Conservation (phyloP, 2,113 vertebrate genomes). For the Alethe castanea region DNA sequence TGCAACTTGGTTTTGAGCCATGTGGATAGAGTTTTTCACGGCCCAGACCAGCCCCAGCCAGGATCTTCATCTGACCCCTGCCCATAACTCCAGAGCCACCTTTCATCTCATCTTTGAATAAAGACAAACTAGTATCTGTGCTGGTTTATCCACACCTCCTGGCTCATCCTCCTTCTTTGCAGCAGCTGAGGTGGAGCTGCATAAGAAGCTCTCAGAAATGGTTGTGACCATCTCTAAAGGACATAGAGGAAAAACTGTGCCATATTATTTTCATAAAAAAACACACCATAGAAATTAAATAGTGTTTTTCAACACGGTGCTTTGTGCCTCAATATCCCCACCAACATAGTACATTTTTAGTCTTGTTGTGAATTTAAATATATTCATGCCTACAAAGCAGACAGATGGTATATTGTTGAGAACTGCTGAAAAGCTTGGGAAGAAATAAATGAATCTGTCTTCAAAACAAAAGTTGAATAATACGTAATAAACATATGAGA, state of each 20-base stretch:
- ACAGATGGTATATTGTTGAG: slow-evolving; percentile 27
- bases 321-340: background rate
- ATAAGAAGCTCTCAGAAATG: background rate
- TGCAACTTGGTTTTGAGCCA: background rate
- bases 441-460: slow-evolving; percentile 28
- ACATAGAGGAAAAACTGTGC: background rate
- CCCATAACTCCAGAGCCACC: background rate
- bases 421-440: slow-evolving; percentile 22
- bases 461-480: slow-evolving; percentile 44
- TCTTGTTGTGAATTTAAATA: background rate
- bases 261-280: background rate
- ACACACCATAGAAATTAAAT: rapidly evolving
- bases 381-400: slow-evolving; percentile 1
- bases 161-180: background rate
- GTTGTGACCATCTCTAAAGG: background rate
- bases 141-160: background rate
- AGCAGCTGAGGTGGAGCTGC: background rate
- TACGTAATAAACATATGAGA: background rate
- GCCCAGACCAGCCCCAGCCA: rapidly evolving
- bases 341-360: background rate
- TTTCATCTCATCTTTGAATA: background rate
- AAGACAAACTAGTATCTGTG: too few relatives aligned
- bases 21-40: background rate
- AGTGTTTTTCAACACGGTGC: background rate
- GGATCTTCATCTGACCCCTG: background rate